A percentile compares a stretch with the other conserved stretches of the same genome.
Evolutionary conservation across 2,888 invertebrate genomes (phyloP).

Genomic region (Corythucha ciliata): DNA sequence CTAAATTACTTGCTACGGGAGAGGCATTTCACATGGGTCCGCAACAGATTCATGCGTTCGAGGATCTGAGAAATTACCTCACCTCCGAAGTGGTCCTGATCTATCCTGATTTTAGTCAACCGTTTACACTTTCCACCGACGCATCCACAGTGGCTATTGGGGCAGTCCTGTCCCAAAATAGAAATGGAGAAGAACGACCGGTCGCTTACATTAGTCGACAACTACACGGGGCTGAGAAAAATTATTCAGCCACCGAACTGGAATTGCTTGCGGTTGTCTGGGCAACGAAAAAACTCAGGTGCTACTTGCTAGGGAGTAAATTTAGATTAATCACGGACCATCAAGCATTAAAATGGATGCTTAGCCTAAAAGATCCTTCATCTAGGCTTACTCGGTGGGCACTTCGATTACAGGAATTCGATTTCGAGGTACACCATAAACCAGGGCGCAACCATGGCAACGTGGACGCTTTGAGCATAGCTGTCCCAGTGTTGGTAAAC

Average conservation of each 20-base stretch:
- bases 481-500: not conserved
- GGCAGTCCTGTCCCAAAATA: constrained; percentile 11
- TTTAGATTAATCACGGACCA: constrained; percentile 42
- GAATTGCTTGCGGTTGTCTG: constrained; percentile 37
- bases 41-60: constrained; percentile 26
- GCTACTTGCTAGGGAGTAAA: constrained; percentile 38
- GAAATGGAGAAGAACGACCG: not conserved
- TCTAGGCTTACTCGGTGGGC: constrained; percentile 40
- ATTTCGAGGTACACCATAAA: constrained; percentile 31
- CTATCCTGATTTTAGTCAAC: constrained; percentile 26
- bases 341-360: constrained; percentile 39
- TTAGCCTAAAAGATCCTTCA: constrained; percentile 40
- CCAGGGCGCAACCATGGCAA: constrained; percentile 23
- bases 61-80: constrained; percentile 23
- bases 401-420: constrained; percentile 38
- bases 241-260: constrained; percentile 2
- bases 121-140: constrained; percentile 29
- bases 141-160: constrained; percentile 27
- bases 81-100: constrained; percentile 37
- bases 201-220: constrained; percentile 3
- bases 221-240: not conserved
- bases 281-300: constrained; percentile 36
- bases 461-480: constrained; percentile 22
- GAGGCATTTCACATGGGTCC: constrained; percentile 31
- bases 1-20: constrained; percentile 26